These are phyloP conservation scores for Macrobrachium nipponense DNA, from an alignment of 1,140 invertebrate genomes.

Conservation along the genomic window DNA sequence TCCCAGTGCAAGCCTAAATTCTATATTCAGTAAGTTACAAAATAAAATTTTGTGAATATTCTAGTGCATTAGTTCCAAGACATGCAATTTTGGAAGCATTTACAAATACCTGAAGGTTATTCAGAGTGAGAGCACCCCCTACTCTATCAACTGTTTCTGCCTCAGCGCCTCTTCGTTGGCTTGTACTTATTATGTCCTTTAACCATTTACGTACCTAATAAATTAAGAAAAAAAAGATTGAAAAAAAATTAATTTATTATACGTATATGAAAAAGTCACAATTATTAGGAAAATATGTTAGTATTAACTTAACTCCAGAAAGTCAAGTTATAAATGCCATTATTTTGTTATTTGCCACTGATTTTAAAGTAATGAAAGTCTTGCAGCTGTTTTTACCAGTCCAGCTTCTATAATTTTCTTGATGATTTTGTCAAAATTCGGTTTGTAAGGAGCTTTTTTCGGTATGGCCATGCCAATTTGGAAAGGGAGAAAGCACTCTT, in stretches of 20 bases:
- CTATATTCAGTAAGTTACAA: too few relatives aligned
- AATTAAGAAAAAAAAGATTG: background rate
- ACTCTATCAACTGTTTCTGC: background rate
- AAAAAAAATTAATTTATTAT: background rate
- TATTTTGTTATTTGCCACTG: too few relatives aligned
- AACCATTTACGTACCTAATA: constrained; percentile 47
- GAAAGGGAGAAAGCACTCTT: constrained; percentile 62
- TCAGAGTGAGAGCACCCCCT: constrained; percentile 11
- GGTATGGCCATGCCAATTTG: constrained; percentile 58
- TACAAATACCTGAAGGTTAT: constrained; percentile 42
- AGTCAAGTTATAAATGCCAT: too few relatives aligned
- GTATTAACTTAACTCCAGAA: background rate
- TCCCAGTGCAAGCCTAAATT: too few relatives aligned
- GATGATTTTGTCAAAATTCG: constrained; percentile 45
- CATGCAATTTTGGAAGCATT: background rate
- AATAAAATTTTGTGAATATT: background rate
- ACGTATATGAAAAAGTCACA: background rate
- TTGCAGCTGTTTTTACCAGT: constrained; percentile 40
- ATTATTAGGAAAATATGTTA: background rate
- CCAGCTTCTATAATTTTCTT: constrained; percentile 43
- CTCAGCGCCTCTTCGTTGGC: constrained; percentile 24
- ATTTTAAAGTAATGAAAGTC: too few relatives aligned
- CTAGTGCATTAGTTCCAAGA: background rate
- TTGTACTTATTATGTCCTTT: constrained; percentile 42
- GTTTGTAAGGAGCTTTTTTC: constrained; percentile 55